A percentile compares a stretch with the other conserved stretches of the same genome.
Conservation (phyloP, 2,113 vertebrate genomes). For the Tragelaphus strepsiceros region DNA sequence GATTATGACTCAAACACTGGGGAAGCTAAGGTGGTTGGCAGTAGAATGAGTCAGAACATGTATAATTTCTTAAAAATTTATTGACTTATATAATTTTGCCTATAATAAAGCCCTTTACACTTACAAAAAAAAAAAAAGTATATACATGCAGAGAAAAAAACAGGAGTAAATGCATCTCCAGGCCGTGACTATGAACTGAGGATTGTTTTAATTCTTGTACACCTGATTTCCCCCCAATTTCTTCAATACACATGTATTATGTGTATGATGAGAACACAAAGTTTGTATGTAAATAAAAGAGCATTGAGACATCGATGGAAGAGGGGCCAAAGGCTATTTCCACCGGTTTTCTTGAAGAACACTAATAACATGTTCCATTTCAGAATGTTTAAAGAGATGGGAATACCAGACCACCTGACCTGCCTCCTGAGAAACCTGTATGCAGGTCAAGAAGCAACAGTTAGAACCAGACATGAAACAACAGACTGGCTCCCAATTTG, state of each 20-base stretch:
- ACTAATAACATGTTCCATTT: not conserved
- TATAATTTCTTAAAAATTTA: not conserved
- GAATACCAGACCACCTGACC: not conserved
- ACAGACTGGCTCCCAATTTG: not conserved
- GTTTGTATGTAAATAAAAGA: not conserved
- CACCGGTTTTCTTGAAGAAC: not conserved
- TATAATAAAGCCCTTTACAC: not conserved
- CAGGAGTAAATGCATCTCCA: not conserved
- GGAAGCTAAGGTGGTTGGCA: not conserved
- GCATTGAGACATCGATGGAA: not conserved
- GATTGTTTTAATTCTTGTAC: not conserved
- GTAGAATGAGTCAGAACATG: not conserved
- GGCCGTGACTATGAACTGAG: not conserved
- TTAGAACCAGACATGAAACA: not conserved
- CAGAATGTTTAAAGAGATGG: not conserved
- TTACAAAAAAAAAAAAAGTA: not conserved
- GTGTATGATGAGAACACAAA: not conserved
- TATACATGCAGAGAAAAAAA: not conserved
- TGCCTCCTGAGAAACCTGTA: not conserved
- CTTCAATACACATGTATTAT: not conserved
- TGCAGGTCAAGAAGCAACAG: not conserved
- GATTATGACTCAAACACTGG: not conserved
- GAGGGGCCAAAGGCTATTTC: not conserved
- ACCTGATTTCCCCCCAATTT: not conserved
- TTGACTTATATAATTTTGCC: not conserved